Evolutionary conservation across 2,888 invertebrate genomes (phyloP).

Genomic region (Drosophila atripex): DNA sequence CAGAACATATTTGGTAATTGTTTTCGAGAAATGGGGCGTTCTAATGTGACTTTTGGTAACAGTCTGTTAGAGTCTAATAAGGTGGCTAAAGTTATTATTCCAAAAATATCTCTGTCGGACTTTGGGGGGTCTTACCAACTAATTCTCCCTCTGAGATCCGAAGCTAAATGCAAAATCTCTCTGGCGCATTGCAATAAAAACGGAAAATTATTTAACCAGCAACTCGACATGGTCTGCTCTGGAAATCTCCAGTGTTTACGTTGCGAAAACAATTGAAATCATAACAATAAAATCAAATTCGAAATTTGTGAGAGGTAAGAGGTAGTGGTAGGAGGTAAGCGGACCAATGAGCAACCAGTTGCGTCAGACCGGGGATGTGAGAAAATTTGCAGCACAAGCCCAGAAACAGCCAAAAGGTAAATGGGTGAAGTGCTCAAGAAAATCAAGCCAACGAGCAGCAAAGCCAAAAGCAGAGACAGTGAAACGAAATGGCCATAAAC

Average conservation of each 20-base stretch:
- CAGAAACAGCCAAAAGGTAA: constrained; percentile 67
- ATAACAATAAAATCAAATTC: constrained; percentile 74
- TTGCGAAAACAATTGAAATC: constrained; percentile 72
- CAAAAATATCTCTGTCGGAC: not conserved
- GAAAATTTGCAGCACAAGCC: constrained; percentile 73
- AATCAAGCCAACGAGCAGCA: constrained; percentile 71
- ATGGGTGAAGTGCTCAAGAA: constrained; percentile 79
- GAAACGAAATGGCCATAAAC: constrained; percentile 79
- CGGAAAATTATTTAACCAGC: constrained; percentile 42
- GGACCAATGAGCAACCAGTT: constrained; percentile 70
- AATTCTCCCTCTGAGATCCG: not conserved
- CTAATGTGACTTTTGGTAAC: constrained; percentile 42
- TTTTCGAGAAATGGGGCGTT: constrained; percentile 49
- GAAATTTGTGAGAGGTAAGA: constrained; percentile 62
- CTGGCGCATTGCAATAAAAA: constrained; percentile 43
- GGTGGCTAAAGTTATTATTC: not conserved
- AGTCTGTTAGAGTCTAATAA: constrained; percentile 26
- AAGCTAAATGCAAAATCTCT: constrained; percentile 18
- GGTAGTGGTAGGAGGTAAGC: constrained; percentile 38
- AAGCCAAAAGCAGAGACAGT: constrained; percentile 62
- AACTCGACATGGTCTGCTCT: constrained; percentile 52
- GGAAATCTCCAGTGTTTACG: constrained; percentile 71
- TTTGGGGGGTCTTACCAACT: not conserved
- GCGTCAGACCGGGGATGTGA: constrained; percentile 68
- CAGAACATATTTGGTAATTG: constrained; percentile 37